Evolutionary conservation across 2,797 vertebrate genomes (phyloP).

Genomic region (Pseudomugil tenellus): DNA sequence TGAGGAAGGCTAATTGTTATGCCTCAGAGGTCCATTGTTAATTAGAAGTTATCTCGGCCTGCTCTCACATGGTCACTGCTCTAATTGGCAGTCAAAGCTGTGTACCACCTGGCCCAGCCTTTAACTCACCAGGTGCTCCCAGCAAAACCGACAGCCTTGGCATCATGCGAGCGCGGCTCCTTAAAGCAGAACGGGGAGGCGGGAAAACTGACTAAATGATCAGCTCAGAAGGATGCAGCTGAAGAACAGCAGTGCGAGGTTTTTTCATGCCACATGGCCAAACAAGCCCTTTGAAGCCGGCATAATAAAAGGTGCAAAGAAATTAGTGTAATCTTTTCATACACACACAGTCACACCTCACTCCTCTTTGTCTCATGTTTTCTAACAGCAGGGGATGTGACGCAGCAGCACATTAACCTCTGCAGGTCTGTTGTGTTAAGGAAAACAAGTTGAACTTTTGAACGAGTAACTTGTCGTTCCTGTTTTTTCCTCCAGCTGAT

Average conservation of each 20-base stretch:
- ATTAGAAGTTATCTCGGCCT: constrained; percentile 71
- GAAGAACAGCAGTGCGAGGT: constrained; percentile 20
- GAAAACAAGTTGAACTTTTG: neutral
- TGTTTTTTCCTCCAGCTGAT: neutral
- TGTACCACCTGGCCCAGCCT: constrained; percentile 71
- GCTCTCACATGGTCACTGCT: constrained; percentile 67
- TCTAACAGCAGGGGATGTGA: constrained; percentile 19
- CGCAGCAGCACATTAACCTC: constrained; percentile 29
- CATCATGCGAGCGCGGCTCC: constrained; percentile 38
- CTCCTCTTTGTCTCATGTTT: constrained; percentile 46
- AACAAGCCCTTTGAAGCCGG: constrained; percentile 28
- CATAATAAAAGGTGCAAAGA: constrained; percentile 8
- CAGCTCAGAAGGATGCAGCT: constrained; percentile 22
- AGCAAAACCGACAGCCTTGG: constrained; percentile 52
- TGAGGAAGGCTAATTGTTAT: constrained; percentile 70
- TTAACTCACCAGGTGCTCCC: constrained; percentile 69
- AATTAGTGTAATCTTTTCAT: constrained; percentile 51
- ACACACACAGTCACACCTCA: constrained; percentile 16
- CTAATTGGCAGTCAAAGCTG: constrained; percentile 76
- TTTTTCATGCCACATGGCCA: constrained; percentile 30
- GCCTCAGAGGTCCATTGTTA: constrained; percentile 70
- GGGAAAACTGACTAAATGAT: constrained; percentile 10
- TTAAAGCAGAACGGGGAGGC: constrained; percentile 27
- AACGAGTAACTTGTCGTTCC: constrained; percentile 2
- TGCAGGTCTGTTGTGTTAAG: constrained; percentile 19